Conservation (phyloP, 2,797 vertebrate genomes). For the Adelosebastes latens region DNA sequence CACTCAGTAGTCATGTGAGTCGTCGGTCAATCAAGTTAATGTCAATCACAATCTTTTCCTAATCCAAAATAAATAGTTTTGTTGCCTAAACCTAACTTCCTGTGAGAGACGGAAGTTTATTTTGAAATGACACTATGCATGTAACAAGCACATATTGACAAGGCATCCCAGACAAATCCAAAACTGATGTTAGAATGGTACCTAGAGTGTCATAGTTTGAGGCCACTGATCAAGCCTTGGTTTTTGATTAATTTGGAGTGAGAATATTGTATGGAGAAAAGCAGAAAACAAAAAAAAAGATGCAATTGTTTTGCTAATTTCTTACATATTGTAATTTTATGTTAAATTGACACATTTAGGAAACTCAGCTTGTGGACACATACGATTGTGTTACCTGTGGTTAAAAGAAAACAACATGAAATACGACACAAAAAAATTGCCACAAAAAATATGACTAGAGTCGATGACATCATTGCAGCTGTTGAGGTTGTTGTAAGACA, state of each 20-base stretch:
- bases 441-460: background rate
- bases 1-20: too few relatives aligned
- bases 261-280: background rate
- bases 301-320: background rate
- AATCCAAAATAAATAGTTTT: too few relatives aligned
- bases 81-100: too few relatives aligned
- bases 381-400: background rate
- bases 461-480: background rate
- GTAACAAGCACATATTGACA: background rate
- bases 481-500: too few relatives aligned
- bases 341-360: background rate
- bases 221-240: background rate
- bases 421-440: background rate
- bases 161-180: accelerated
- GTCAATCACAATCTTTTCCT: too few relatives aligned
- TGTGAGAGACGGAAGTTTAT: background rate
- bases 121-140: background rate
- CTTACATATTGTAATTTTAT: background rate
- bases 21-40: too few relatives aligned
- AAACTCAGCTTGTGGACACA: background rate
- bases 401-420: background rate
- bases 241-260: background rate
- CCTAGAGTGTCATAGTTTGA: too few relatives aligned
- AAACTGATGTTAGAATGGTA: too few relatives aligned
- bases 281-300: background rate